Conservation (phyloP, 2,888 invertebrate genomes). For the Lithophane ornitopus region DNA sequence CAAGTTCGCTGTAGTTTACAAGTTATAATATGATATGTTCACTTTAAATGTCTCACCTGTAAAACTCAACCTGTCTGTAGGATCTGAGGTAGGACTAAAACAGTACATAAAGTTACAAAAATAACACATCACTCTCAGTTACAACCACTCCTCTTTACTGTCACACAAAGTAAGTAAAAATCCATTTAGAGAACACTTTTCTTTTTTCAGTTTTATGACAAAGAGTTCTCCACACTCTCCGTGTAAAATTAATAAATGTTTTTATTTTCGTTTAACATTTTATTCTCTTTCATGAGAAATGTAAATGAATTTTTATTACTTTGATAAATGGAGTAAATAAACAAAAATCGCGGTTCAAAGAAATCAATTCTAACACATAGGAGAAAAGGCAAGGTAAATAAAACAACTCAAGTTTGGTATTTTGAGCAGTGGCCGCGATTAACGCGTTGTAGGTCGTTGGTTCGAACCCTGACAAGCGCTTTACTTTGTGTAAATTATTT, state of each 20-base stretch:
- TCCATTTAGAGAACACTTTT: slow-evolving; percentile 31
- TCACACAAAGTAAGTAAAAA: slow-evolving; percentile 31
- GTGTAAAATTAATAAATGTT: slow-evolving; percentile 15
- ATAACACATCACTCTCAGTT: slow-evolving; percentile 17
- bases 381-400: neutral
- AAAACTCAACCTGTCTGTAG: neutral
- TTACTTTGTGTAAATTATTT: too few relatives aligned
- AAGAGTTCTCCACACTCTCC: neutral
- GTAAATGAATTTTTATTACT: neutral
- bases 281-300: neutral
- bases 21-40: too few relatives aligned
- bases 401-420: neutral
- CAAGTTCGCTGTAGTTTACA: too few relatives aligned
- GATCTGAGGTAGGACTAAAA: neutral
- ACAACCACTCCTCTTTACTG: slow-evolving; percentile 50
- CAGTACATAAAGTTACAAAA: slow-evolving; percentile 9
- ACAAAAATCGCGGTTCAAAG: neutral
- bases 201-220: slow-evolving; percentile 23
- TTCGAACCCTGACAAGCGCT: too few relatives aligned
- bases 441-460: too few relatives aligned
- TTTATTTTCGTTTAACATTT: neutral
- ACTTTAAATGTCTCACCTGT: too few relatives aligned
- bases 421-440: neutral
- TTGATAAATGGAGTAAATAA: neutral
- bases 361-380: neutral